These are phyloP conservation scores for Brachyptera risi DNA, from an alignment of 2,888 invertebrate genomes.

Conservation along the genomic window DNA sequence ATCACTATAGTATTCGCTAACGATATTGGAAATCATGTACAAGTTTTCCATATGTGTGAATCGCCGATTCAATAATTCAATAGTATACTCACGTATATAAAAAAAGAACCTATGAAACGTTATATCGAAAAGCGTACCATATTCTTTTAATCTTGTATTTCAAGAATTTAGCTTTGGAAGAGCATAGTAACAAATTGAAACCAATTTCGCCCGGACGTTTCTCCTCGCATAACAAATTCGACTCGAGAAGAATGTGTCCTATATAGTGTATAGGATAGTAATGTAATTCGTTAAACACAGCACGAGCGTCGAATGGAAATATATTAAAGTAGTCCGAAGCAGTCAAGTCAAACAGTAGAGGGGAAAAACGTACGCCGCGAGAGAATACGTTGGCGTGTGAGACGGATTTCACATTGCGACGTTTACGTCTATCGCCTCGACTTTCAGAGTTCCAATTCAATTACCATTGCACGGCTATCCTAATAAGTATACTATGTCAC, in stretches of 20 bases:
- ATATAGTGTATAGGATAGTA: background rate
- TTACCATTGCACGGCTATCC: too few relatives aligned
- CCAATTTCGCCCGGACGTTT: slow-evolving; percentile 19
- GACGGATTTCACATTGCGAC: background rate
- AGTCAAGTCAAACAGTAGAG: background rate
- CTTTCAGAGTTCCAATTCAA: background rate
- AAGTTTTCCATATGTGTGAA: too few relatives aligned
- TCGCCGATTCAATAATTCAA: too few relatives aligned
- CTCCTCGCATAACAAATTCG: slow-evolving; percentile 17
- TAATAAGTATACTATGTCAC: too few relatives aligned
- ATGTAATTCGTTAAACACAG: slow-evolving; percentile 12
- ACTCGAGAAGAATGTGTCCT: slow-evolving; percentile 2
- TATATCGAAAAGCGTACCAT: background rate
- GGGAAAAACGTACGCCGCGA: background rate
- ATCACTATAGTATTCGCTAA: too few relatives aligned
- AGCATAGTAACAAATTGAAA: slow-evolving; percentile 14
- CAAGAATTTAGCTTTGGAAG: slow-evolving; percentile 5
- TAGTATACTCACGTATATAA: too few relatives aligned
- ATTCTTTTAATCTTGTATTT: background rate
- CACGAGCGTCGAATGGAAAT: background rate
- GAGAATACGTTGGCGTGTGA: background rate
- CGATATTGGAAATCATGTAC: too few relatives aligned
- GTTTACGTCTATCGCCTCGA: background rate
- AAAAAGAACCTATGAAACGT: too few relatives aligned
- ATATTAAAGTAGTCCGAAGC: background rate